Conservation (phyloP, 2,797 vertebrate genomes). For the Ibycter americanus region DNA sequence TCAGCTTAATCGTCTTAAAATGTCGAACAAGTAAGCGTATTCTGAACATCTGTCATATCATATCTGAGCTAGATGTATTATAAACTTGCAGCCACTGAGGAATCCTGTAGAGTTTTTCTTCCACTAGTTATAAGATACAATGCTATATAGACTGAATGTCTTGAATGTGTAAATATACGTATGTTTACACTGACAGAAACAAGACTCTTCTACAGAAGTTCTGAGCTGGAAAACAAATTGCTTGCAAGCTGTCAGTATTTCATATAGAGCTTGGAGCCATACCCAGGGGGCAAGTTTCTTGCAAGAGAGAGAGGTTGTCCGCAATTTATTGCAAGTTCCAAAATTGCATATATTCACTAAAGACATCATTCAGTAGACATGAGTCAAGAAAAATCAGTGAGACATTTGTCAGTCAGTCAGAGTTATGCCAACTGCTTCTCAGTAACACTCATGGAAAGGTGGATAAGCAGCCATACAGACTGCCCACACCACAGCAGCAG, state of each 20-base stretch:
- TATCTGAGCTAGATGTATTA: not conserved
- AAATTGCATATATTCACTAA: not conserved
- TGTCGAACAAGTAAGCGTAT: not conserved
- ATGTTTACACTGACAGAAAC: not conserved
- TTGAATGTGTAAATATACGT: not conserved
- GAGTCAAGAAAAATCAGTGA: not conserved
- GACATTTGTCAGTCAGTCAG: not conserved
- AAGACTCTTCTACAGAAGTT: not conserved
- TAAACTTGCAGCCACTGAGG: not conserved
- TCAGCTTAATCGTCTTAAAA: not conserved
- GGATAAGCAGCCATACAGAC: fast-evolving
- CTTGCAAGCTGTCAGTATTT: not conserved
- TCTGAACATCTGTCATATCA: not conserved
- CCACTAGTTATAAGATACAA: not conserved
- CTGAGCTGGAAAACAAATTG: not conserved
- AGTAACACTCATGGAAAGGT: not conserved
- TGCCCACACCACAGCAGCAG: not conserved
- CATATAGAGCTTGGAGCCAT: not conserved
- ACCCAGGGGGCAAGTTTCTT: not conserved
- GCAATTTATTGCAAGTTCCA: not conserved
- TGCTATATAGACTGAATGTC: not conserved
- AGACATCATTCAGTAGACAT: not conserved
- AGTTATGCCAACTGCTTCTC: not conserved
- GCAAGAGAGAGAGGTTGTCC: not conserved
- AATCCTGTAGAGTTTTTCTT: conserved; percentile 7